Base-by-base conservation (phyloP, 2,888 invertebrate species). In the Odontocerum albicorne region DNA sequence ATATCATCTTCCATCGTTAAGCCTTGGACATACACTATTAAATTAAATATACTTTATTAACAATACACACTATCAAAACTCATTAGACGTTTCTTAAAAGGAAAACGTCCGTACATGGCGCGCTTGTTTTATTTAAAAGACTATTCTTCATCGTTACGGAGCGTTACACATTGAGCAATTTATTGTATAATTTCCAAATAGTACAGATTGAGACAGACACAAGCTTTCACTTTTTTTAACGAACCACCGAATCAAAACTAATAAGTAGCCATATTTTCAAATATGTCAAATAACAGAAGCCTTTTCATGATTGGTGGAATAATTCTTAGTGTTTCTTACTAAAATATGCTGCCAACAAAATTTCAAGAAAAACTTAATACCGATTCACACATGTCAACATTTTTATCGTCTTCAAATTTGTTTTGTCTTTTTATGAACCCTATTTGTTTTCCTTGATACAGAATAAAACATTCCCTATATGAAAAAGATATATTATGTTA, bases 1-100 rank as follows among this genome's bases (percentile, higher is more conserved):
- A 89, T 75, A 66, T 82, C 80, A 61, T 77, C 72, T 66, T 86
- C 84, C 56, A 58, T 50, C 39, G 36, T 52, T n/a, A 42, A 22
- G 42, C 3, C 10, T 22, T n/a, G 42, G 16, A 16, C 13, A 7
- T 22, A 22, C 8, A 21, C n/a, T n/a, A n/a, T n/a, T n/a, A n/a
- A n/a, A n/a, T n/a, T n/a, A n/a, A n/a, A n/a, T n/a, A n/a, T n/a
- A n/a, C n/a, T n/a, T n/a, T n/a, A n/a, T n/a, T n/a, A n/a, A n/a
- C n/a, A n/a, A n/a, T n/a, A n/a, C n/a, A n/a, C n/a, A n/a, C n/a
- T n/a, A n/a, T n/a, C n/a, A n/a, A n/a, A n/a, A n/a, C n/a, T n/a
- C n/a, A n/a, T n/a, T n/a, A n/a, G n/a, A n/a, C n/a, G n/a, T n/a
- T n/a, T n/a, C n/a, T n/a, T n/a, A n/a, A n/a, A n/a, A n/a, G n/a